Evolutionary conservation across 1,140 invertebrate genomes (phyloP).

Genomic region (Linepithema humile): DNA sequence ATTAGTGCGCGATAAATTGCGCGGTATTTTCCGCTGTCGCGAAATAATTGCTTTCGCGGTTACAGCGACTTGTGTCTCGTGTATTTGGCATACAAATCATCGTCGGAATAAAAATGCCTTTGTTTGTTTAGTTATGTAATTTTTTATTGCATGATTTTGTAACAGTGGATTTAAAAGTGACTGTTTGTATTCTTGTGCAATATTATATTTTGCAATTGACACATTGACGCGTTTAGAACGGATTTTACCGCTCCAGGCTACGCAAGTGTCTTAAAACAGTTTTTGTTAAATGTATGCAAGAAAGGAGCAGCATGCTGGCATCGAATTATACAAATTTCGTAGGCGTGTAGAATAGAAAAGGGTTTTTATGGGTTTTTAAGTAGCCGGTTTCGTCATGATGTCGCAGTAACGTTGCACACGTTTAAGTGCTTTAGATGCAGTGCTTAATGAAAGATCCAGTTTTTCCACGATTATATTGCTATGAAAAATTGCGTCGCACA

Average conservation of each 20-base stretch:
- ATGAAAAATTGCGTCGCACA: not conserved
- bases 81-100: not conserved
- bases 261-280: not conserved
- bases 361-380: conserved; percentile 21
- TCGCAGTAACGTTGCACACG: not conserved
- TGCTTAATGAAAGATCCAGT: not conserved
- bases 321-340: conserved; percentile 14
- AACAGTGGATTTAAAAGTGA: not conserved
- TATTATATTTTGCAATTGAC: not conserved
- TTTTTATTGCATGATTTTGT: not conserved
- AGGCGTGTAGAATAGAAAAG: not conserved
- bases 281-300: not conserved
- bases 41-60: not conserved
- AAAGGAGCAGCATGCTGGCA: not conserved
- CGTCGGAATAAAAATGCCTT: not conserved
- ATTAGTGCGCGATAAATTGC: not conserved
- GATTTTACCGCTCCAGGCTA: not conserved
- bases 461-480: not conserved
- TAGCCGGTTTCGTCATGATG: not conserved
- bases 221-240: too few species aligned
- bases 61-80: not conserved
- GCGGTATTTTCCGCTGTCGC: not conserved
- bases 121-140: not conserved
- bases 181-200: not conserved
- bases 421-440: not conserved